These are phyloP conservation scores for Octonoba sinensis DNA, from an alignment of 2,888 invertebrate genomes.

Conservation along the genomic window DNA sequence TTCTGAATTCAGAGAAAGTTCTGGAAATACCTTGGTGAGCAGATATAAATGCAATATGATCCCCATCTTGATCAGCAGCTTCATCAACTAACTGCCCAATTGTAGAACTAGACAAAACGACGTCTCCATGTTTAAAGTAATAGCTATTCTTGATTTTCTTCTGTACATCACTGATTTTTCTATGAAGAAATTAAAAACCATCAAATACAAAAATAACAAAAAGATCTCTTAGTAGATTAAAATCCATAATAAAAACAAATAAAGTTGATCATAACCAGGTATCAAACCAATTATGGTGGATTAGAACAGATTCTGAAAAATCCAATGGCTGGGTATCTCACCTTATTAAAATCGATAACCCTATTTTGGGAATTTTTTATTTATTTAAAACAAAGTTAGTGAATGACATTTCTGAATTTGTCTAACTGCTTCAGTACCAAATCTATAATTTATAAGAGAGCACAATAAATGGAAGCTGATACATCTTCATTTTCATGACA, in stretches of 20 bases:
- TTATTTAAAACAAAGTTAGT: no score
- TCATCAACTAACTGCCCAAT: constrained; percentile 36
- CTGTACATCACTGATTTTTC: constrained; percentile 22
- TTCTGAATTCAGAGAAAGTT: constrained; percentile 34
- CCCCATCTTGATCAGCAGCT: constrained; percentile 47
- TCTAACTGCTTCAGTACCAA: no score
- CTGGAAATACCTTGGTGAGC: constrained; percentile 40
- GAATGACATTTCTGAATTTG: no score
- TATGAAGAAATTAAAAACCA: not conserved
- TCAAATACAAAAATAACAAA: no score
- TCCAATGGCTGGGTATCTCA: no score
- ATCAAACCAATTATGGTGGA: no score
- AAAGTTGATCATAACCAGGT: not conserved
- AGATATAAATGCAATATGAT: constrained; percentile 38
- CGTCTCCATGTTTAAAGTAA: constrained; percentile 29
- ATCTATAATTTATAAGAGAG: no score
- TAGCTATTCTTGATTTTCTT: constrained; percentile 42
- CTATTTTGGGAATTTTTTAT: no score
- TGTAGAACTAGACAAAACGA: constrained; percentile 16
- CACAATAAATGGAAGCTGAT: no score
- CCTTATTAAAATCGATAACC: no score
- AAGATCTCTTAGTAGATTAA: not conserved
- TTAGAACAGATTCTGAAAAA: no score
- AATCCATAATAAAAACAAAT: not conserved
- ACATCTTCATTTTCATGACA: no score